Base-by-base conservation (phyloP, 2,797 vertebrate species). In the Taenioides sp. region DNA sequence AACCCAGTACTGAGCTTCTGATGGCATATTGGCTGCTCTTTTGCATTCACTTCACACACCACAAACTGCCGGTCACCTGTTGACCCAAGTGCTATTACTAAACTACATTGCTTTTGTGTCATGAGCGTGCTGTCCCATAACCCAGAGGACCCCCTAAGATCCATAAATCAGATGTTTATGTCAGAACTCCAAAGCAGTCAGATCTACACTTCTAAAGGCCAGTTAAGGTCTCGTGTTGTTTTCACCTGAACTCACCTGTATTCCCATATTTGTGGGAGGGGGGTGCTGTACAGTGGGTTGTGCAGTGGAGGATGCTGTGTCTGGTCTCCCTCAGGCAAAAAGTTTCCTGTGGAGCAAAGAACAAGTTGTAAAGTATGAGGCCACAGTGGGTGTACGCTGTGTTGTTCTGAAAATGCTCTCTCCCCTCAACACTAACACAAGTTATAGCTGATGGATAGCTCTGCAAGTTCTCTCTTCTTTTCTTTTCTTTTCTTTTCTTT, bases 71-170 rank as follows among this genome's bases (percentile, higher is more conserved):
- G 23, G 40, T 65, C 43, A 23, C 18, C 64, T 27, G 25, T 43
- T 50, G 64, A 65, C 40, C 43, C 23, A 18, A 65, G 23, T 65
- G 23, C 64, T 49, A 65, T 65, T 65, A 65, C 64, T 27, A 50
- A 65, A 50, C 23, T 27, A 23, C 22, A 65, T 49, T 64, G 43
- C 64, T 49, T 50, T 65, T 65, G 27, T 50, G 64, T 49, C 43
- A 50, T 49, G 40, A 47, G 23, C 40, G 22, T 25, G n/a, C 40
- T 25, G 12, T 2, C 63, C 63, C 63, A 65, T 17, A 25, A 12
- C 23, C 62, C 37, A 6, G 34, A 7, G 37, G 37, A 43, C n/a
- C 40, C 3, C 17, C 7, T 3, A 27, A 50, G 23, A 17, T 25
- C 64, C 23, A 50, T 50, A 18, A 27, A 27, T 65, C 64, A 49